Evolutionary conservation across 53 echinoderm and acorn worm species (phyloP), one percentile per base, ranked within the genome.

Genomic region (Glandiceps talaboti): DNA sequence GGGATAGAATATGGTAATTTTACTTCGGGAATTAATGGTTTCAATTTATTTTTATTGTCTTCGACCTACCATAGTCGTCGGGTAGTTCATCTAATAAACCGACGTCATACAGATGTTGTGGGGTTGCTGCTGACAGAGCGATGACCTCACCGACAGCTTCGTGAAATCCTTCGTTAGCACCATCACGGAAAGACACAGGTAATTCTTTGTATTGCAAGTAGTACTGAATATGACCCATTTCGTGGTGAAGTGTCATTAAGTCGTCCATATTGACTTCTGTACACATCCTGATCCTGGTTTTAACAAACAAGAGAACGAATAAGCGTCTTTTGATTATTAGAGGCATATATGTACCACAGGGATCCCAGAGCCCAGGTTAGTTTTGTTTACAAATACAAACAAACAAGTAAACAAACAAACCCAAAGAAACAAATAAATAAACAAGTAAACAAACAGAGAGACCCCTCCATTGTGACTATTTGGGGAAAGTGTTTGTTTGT

Each of bases 161-260:
- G 28, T 86, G 86, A 73, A 89, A 85, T 25, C 74, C 88, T 32
- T 81, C 84, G 78, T 81, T 85, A 30, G 88, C 81, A 1, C 85
- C 31, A 31, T 76, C 78, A 27, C 86, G 85, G 75, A 75, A 82
- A 32, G 82, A 75, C 27, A 89, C 30, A 26, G 89, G 86, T 79
- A 75, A 75, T 25, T 89, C 73, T 30, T 86, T 86, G 80, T 82
- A 89, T 30, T 86, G 89, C 27, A 82, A 33, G 72, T 85, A 89
- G 74, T 89, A 89, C 77, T 89, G 85, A 0, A 89, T 76, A 74
- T 89, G 89, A 28, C 89, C 89, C 79, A 89, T 78, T 76, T 89
- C 89, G 77, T 89, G 89, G 32, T 90, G 86, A 26, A 81, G 33
- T 30, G 86, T 89, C 28, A 86, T 33, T 0, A 89, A 89, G 74